Percentiles rank a stretch among this genome's conserved stretches.
Evolutionary conservation across 1,140 invertebrate species (phyloP).

Genomic region (Apis dorsata): DNA sequence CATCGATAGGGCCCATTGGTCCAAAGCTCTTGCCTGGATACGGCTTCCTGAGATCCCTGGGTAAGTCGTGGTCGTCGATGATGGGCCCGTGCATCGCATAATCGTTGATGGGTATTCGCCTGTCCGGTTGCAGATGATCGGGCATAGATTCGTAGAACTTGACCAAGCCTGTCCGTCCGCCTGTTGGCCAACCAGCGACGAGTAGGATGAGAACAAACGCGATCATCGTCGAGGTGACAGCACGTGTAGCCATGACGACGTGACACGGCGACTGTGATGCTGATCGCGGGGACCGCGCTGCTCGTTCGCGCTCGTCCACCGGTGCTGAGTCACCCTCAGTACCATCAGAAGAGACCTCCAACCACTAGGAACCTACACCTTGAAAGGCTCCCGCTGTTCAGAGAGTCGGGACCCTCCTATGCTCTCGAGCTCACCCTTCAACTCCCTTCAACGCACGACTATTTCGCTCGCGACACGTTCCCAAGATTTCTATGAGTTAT

Average conservation of each 20-base stretch:
- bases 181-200: slow-evolving; percentile 18
- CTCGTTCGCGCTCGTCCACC: slow-evolving; percentile 53
- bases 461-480: no score
- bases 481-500: no score
- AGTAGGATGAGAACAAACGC: slow-evolving; percentile 39
- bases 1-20: slow-evolving; percentile 72
- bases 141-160: slow-evolving; percentile 51
- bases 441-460: not conserved
- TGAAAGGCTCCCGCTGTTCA: slow-evolving; percentile 17
- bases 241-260: slow-evolving; percentile 39
- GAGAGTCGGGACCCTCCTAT: not conserved
- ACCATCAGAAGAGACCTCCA: slow-evolving; percentile 60
- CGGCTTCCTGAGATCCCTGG: slow-evolving; percentile 60
- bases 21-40: slow-evolving; percentile 75
- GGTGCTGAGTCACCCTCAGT: slow-evolving; percentile 50
- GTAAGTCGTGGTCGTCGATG: slow-evolving; percentile 63
- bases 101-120: not conserved
- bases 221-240: slow-evolving; percentile 19
- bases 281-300: slow-evolving; percentile 40
- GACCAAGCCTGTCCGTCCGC: slow-evolving; percentile 1
- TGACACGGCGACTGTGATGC: slow-evolving; percentile 39
- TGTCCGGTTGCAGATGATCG: slow-evolving; percentile 18
- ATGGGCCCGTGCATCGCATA: slow-evolving; percentile 62
- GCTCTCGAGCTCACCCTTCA: not conserved
- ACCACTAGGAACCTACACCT: slow-evolving; percentile 28